Percentiles rank a stretch among this genome's conserved stretches.
phyloP scores from a whole-genome alignment of 1,140 invertebrate genomes.

The Ridgeia piscesae region DNA sequence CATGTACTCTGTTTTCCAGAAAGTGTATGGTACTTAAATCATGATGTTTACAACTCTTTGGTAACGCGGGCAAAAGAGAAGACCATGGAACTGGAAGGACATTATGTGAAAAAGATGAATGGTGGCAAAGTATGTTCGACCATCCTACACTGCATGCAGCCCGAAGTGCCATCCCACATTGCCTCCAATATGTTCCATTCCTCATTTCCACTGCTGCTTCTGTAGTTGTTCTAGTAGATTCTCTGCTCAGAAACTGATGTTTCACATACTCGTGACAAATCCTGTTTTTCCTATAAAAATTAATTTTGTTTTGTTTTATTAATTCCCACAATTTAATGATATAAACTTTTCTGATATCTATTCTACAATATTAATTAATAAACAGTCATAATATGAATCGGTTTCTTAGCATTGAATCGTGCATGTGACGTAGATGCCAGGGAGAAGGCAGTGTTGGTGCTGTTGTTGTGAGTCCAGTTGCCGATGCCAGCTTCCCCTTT shows the following conservation, averaged over 20 bases:
- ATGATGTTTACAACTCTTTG: neutral
- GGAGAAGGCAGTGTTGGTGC: neutral
- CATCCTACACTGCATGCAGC: neutral
- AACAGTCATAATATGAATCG: neutral
- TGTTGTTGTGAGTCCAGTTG: neutral
- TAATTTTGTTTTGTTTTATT: neutral
- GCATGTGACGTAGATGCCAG: neutral
- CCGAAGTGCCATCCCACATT: neutral
- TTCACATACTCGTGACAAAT: neutral
- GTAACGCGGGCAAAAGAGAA: neutral
- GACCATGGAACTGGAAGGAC: neutral
- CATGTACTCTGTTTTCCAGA: neutral
- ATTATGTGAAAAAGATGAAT: neutral
- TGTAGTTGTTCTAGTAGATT: neutral
- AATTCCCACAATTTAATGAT: neutral
- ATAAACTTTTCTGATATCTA: neutral
- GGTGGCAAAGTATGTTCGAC: neutral
- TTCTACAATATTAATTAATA: neutral
- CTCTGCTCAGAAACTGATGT: neutral
- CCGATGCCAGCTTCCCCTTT: neutral
- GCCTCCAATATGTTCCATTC: neutral
- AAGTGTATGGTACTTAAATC: neutral
- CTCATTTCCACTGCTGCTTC: neutral
- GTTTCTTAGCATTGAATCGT: neutral
- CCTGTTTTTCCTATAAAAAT: neutral